Conservation (phyloP, 2,888 invertebrate genomes). For the Globia sparganii region DNA sequence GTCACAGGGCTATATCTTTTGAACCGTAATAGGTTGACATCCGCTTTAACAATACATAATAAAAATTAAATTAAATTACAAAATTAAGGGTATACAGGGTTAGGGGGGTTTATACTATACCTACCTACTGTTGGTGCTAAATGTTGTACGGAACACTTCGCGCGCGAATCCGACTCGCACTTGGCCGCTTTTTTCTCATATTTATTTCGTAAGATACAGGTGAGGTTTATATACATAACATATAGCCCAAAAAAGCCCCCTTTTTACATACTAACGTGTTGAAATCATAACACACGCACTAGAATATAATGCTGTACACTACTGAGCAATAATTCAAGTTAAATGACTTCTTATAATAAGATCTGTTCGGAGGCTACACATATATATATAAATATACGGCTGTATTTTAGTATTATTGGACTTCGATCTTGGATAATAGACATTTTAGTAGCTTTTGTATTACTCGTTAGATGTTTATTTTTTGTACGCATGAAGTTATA, state of each 20-base stretch:
- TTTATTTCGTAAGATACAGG: not conserved
- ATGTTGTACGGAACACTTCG: not conserved
- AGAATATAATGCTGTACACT: conserved; percentile 23
- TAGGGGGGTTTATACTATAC: not conserved
- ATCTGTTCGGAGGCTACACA: conserved; percentile 29
- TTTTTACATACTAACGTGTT: not conserved
- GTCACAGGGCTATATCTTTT: not conserved
- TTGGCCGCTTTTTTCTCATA: not conserved
- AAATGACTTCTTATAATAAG: conserved; percentile 56
- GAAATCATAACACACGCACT: conserved; percentile 13
- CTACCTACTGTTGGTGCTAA: not conserved
- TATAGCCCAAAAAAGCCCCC: not conserved
- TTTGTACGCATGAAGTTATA: conserved; percentile 18
- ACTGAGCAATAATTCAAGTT: conserved; percentile 43
- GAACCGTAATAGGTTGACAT: not conserved
- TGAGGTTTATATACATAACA: not conserved
- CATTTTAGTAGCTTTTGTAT: conserved; percentile 44
- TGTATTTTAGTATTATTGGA: conserved; percentile 47
- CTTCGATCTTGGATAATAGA: conserved; percentile 29
- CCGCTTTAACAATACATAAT: too few species aligned
- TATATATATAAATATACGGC: conserved; percentile 38
- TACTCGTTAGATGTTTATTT: conserved; percentile 32
- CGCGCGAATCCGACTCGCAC: not conserved
- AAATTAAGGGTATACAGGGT: too few species aligned
- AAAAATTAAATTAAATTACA: too few species aligned